These are phyloP conservation scores for Trypoxylon attenuatum DNA, from an alignment of 2,888 invertebrate species.

Conservation along the genomic window DNA sequence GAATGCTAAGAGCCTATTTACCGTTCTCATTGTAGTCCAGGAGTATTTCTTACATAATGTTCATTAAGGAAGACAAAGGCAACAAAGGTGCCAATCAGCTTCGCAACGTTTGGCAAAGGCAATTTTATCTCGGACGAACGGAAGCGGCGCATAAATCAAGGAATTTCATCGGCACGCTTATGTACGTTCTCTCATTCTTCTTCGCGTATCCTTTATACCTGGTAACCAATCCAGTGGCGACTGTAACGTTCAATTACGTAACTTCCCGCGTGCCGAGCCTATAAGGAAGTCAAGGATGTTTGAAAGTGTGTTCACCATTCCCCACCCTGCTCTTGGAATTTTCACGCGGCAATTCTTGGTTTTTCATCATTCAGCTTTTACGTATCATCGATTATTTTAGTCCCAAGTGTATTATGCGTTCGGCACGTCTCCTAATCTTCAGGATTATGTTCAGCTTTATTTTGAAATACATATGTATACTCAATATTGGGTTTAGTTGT, in stretches of 20 bases:
- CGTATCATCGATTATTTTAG: too few species aligned
- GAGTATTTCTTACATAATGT: too few species aligned
- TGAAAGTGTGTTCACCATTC: conserved; percentile 67
- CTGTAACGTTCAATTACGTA: conserved; percentile 61
- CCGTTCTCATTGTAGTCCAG: too few species aligned
- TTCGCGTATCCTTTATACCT: conserved; percentile 36
- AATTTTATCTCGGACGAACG: not conserved
- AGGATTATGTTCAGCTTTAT: too few species aligned
- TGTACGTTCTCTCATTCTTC: conserved; percentile 23
- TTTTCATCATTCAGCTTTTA: conserved; percentile 14
- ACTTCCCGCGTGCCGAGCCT: conserved; percentile 64
- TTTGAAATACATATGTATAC: too few species aligned
- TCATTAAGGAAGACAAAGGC: not conserved
- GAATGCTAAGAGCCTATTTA: too few species aligned
- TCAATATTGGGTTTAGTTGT: too few species aligned
- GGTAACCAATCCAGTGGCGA: conserved; percentile 31
- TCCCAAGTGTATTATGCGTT: too few species aligned
- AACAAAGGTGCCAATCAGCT: not conserved
- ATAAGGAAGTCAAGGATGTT: conserved; percentile 73
- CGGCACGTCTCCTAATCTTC: too few species aligned
- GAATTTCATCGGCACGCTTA: conserved; percentile 15
- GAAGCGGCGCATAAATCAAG: conserved; percentile 8
- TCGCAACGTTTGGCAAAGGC: not conserved
- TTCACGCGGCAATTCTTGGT: conserved; percentile 50
- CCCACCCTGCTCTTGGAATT: conserved; percentile 61